Base-by-base conservation (phyloP, 2,888 invertebrate genomes). In the Parasteatoda lunata region DNA sequence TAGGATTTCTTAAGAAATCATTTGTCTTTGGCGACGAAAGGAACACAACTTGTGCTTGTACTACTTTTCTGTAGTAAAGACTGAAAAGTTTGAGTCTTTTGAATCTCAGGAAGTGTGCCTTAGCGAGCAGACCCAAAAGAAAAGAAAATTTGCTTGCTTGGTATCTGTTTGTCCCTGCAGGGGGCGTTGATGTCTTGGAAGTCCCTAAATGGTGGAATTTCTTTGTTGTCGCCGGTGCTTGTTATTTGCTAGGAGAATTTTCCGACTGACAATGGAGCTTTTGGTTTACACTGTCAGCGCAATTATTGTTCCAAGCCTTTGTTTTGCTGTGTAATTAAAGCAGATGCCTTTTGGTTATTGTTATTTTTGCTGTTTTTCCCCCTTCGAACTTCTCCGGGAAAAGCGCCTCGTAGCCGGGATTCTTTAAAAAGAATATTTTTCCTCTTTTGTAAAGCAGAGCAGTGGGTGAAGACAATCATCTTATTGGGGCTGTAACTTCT, bases 301-400 rank as follows among this genome's bases (percentile, higher is more conserved):
- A 86, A 81, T 86, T 86, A 80, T 86, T 86, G 80, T 86, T 71
- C 76, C 80, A 71, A 65, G 79, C 76, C 80, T 54, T 86, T 86
- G 85, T 86, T 86, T 86, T 80, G 85, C 85, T 86, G 85, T 86
- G 85, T 86, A 86, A 86, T 86, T 86, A 86, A 86, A 80, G 76
- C 76, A 84, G 84, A 84, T 84, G 77, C 71, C 71, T 77, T 75
- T 70, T 69, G 69, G 65, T 84, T 48, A 9, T 75, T 80, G 64
- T 69, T 81, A 80, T 86, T 86, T 86, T 86, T 86, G 75, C 52
- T 71, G 51, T 47, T 47, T 45, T 5, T 15, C n/a, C 45, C 51
- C 72, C 52, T 30, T 51, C 51, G 15, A 65, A 49, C 30, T 13
- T 5, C 49, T 45, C 47, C 15, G 70, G 47, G 59, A 68, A 82